Base-by-base conservation (phyloP, 2,888 invertebrate genomes). In the Drosophila demipolita region DNA sequence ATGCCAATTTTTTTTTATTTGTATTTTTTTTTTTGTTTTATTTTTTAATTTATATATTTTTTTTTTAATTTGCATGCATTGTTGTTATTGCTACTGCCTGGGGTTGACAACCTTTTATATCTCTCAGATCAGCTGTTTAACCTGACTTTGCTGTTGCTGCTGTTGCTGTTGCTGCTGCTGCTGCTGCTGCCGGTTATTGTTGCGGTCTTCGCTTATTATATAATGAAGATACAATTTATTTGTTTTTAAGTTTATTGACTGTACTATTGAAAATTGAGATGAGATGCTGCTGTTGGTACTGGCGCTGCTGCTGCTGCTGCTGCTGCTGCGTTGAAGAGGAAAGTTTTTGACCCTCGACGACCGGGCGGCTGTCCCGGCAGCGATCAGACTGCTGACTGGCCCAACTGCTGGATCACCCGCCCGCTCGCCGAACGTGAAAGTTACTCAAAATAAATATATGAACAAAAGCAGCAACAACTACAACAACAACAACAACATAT, bases 71-170 rank as follows among this genome's bases (percentile, higher is more conserved):
- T 62, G 69, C 69, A 74, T 66, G 75, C 70, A 75, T 69, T 72
- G 72, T 73, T 73, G 62, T 66, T 69, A n/a, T 60, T 65, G 53
- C 52, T 72, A 36, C 23, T 20, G 52, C 26, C 61, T 62, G 83
- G 83, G 86, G 86, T 87, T 87, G 87, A 80, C 87, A 87, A 87
- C 82, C 86, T 80, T 78, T 80, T 67, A 40, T 66, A 60, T 64
- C 62, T 65, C 66, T 55, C 70, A 66, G 73, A 74, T 82, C 81
- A 81, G 81, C 81, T 81, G 81, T 67, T 78, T 76, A 70, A 75
- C 75, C 73, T 79, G 79, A 66, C 71, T 62, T 60, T 73, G 62
- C 38, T 66, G 70, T 17, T 70, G 62, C n/a, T 29, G 29, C 1
- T 29, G 23, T 60, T 73, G 62, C 38, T 66, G 70, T 17, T 70